phyloP scores from a whole-genome alignment of 2,888 invertebrate genomes.

The Drosophila prolongata region DNA sequence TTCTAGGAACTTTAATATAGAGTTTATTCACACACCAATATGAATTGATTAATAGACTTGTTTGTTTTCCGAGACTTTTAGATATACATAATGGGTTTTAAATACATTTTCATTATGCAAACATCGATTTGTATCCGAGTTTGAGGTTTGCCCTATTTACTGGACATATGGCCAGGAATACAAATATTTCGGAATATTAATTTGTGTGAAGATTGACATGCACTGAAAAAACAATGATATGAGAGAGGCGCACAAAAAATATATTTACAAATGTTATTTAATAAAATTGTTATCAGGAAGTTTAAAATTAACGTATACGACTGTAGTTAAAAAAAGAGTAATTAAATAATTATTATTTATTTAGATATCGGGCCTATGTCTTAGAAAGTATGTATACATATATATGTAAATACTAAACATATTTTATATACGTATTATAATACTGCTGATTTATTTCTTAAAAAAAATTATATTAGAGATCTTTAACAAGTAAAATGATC shows the following conservation, averaged over 20 bases:
- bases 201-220: conserved; percentile 1
- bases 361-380: too few species aligned
- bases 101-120: conserved; percentile 13
- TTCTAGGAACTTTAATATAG: too few species aligned
- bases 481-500: not conserved
- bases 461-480: not conserved
- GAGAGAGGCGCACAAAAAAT: too few species aligned
- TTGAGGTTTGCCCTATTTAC: conserved; percentile 32
- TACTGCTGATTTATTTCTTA: not conserved
- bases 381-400: too few species aligned
- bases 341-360: too few species aligned
- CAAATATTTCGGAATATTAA: conserved; percentile 10
- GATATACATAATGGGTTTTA: not conserved
- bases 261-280: too few species aligned
- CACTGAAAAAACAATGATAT: not conserved
- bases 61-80: not conserved
- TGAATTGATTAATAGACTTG: not conserved
- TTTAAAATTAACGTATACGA: too few species aligned
- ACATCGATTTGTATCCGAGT: conserved; percentile 28
- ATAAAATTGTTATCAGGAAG: too few species aligned
- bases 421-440: too few species aligned
- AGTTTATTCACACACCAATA: not conserved
- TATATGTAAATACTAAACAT: too few species aligned
- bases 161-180: conserved; percentile 23
- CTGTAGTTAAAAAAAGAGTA: too few species aligned